Percentiles rank a stretch among this genome's conserved stretches.
phyloP scores from a whole-genome alignment of 2,888 invertebrate genomes.

The Synergus laeviventris region DNA sequence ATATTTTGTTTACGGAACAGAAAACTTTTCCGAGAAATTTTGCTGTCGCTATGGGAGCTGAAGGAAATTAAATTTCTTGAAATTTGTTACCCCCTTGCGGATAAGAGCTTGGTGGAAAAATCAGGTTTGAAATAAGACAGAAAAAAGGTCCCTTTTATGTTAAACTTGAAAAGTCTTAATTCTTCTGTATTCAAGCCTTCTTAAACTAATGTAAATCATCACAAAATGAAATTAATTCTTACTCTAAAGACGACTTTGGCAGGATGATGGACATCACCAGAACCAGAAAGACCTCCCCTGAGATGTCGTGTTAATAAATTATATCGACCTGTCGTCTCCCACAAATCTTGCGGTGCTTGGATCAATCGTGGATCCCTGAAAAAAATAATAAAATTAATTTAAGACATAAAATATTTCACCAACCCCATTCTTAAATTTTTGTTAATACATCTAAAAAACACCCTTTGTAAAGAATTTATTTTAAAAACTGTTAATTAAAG shows the following conservation, averaged over 20 bases:
- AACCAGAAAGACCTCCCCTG: slow-evolving; percentile 68
- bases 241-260: slow-evolving; percentile 69
- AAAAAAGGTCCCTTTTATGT: too few species aligned
- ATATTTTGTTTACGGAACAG: too few species aligned
- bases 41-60: too few species aligned
- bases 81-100: too few species aligned
- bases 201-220: too few species aligned
- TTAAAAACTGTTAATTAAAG: background rate
- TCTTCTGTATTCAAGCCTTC: too few species aligned
- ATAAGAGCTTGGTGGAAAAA: too few species aligned
- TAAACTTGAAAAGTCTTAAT: too few species aligned
- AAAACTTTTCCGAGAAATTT: too few species aligned
- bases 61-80: too few species aligned
- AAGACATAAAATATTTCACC: background rate
- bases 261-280: slow-evolving; percentile 70
- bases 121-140: too few species aligned
- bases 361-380: slow-evolving; percentile 64
- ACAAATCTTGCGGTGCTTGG: slow-evolving; percentile 60
- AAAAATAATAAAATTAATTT: slow-evolving; percentile 38
- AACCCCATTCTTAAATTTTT: background rate
- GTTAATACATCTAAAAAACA: background rate
- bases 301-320: slow-evolving; percentile 67
- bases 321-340: slow-evolving; percentile 66
- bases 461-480: background rate
- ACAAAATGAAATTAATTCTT: background rate